These are phyloP conservation scores for Palythoa caribaeorum DNA, from an alignment of 92 coral and sea anemone genomes.

Conservation along the genomic window DNA sequence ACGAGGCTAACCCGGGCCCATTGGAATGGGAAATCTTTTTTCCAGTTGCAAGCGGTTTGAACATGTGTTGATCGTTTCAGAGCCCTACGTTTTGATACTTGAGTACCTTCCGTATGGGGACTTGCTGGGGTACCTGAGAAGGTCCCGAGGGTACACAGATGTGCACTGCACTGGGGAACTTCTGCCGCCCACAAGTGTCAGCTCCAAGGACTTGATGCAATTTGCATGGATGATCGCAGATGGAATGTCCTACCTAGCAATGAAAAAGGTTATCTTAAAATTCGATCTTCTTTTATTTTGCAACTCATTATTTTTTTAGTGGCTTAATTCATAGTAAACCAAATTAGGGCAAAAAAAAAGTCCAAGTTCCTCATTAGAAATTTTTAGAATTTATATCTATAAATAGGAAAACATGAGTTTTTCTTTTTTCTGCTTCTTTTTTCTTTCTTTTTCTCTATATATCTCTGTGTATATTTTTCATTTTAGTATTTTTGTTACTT, in stretches of 20 bases:
- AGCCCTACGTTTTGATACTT: constrained; percentile 50
- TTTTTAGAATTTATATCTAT: too few relatives aligned
- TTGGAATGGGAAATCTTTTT: background rate
- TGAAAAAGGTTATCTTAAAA: constrained; percentile 23
- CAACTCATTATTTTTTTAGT: too few relatives aligned
- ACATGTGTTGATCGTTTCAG: background rate
- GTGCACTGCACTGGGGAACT: constrained; percentile 51
- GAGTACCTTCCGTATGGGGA: constrained; percentile 55
- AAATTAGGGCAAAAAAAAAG: too few relatives aligned
- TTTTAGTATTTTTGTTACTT: too few relatives aligned
- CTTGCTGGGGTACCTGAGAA: constrained; percentile 50
- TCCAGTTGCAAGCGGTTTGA: too few relatives aligned
- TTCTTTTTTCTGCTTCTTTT: background rate
- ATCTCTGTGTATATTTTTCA: background rate
- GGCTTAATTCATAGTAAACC: too few relatives aligned
- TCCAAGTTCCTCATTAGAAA: too few relatives aligned
- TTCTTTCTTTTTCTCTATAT: too few relatives aligned
- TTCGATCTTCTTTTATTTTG: too few relatives aligned
- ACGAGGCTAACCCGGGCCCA: background rate
- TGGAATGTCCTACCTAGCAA: constrained; percentile 47
- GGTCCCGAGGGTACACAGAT: constrained; percentile 52
- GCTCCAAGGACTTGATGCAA: constrained; percentile 34
- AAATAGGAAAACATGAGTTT: background rate
- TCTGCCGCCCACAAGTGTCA: constrained; percentile 34
- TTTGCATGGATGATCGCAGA: constrained; percentile 64